Percentiles rank a stretch among this genome's conserved stretches.
These are phyloP conservation scores for Xestia rhomboidea DNA, from an alignment of 2,888 invertebrate genomes.

Conservation along the genomic window DNA sequence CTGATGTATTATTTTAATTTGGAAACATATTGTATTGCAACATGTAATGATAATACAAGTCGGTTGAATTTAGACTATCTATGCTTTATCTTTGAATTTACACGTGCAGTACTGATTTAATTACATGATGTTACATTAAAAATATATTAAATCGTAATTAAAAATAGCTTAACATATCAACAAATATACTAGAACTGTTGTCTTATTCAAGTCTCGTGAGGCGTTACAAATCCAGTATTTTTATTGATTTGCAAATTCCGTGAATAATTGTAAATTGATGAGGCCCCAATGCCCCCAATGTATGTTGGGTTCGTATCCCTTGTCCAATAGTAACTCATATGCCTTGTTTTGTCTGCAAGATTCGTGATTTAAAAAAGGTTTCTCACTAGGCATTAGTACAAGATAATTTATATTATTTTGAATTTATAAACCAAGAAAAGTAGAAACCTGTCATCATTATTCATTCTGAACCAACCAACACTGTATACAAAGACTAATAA, in stretches of 20 bases:
- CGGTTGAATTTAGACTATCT: conserved; percentile 6
- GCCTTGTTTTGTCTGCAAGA: neutral
- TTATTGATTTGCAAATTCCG: conserved; percentile 20
- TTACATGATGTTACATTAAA: conserved; percentile 21
- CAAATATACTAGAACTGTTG: neutral
- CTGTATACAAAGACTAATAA: conserved; percentile 3
- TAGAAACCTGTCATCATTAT: neutral
- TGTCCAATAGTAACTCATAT: neutral
- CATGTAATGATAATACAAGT: neutral
- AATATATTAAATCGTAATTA: neutral
- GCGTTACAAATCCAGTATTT: conserved; percentile 24
- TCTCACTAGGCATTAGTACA: neutral
- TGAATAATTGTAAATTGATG: conserved; percentile 40
- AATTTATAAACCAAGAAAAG: too few species aligned
- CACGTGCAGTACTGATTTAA: conserved; percentile 40
- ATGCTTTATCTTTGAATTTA: conserved; percentile 28
- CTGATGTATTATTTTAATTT: neutral
- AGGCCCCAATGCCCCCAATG: conserved; percentile 2
- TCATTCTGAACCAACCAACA: neutral
- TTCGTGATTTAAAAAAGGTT: neutral
- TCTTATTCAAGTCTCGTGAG: neutral
- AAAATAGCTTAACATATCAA: neutral
- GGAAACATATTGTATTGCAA: neutral
- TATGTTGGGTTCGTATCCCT: neutral
- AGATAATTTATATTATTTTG: neutral